phyloP scores from a whole-genome alignment of 2,888 invertebrate species.

The Pherbina coryleti region DNA sequence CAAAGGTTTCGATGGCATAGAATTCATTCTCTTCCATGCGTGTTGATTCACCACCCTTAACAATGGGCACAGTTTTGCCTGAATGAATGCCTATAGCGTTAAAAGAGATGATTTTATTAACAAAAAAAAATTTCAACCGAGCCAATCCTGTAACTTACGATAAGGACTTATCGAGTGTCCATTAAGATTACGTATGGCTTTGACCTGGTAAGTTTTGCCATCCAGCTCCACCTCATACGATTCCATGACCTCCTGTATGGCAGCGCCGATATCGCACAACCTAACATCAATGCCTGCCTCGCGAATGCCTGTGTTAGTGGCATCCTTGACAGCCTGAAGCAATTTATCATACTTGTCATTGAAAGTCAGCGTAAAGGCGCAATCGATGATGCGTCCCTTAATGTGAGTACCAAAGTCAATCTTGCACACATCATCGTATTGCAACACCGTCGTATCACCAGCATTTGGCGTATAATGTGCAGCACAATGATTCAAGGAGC shows the following conservation, averaged over 20 bases:
- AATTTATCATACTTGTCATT: slow-evolving; percentile 96
- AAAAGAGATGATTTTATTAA: background rate
- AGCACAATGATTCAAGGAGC: slow-evolving; percentile 98
- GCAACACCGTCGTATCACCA: slow-evolving; percentile 94
- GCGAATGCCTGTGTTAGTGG: slow-evolving; percentile 97
- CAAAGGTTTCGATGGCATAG: slow-evolving; percentile 99
- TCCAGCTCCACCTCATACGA: slow-evolving; percentile 98
- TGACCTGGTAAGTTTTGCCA: slow-evolving; percentile 95
- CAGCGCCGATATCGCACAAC: slow-evolving; percentile 95
- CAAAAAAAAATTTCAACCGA: slow-evolving; percentile 24
- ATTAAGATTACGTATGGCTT: slow-evolving; percentile 97
- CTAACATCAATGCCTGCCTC: slow-evolving; percentile 97
- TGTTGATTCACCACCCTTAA: slow-evolving; percentile 97
- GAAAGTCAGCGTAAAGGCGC: slow-evolving; percentile 97
- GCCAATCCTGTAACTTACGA: slow-evolving; percentile 73
- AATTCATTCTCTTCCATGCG: slow-evolving; percentile 99
- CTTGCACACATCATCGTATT: slow-evolving; percentile 97
- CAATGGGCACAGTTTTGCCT: slow-evolving; percentile 99
- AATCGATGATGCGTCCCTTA: slow-evolving; percentile 98
- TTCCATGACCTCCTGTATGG: slow-evolving; percentile 99
- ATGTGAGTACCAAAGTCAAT: slow-evolving; percentile 99
- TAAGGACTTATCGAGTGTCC: slow-evolving; percentile 99
- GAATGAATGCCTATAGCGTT: slow-evolving; percentile 66
- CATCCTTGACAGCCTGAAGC: slow-evolving; percentile 95
- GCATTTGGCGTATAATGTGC: slow-evolving; percentile 99